phyloP scores from a whole-genome alignment of 2,888 invertebrate species.

The Synanthedon myopaeformis region DNA sequence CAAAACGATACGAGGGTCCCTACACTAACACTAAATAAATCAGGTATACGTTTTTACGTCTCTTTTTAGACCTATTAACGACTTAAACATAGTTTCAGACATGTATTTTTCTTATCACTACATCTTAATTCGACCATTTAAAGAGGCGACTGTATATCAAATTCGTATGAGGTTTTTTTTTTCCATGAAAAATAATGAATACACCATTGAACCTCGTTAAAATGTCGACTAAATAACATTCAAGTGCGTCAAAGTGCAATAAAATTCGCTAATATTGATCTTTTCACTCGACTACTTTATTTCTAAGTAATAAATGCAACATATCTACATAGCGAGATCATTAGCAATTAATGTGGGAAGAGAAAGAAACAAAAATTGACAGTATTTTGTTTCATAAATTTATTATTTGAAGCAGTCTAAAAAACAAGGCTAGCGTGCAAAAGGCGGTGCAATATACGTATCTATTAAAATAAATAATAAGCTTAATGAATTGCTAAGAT shows the following conservation, averaged over 20 bases:
- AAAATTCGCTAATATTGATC: conserved; percentile 6
- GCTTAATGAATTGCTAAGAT: too few relatives aligned
- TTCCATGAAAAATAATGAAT: not conserved
- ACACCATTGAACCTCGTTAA: not conserved
- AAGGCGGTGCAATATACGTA: too few relatives aligned
- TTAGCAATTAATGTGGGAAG: too few relatives aligned
- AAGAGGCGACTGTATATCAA: not conserved
- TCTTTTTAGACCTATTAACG: conserved; percentile 26
- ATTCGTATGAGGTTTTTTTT: not conserved
- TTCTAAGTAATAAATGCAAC: not conserved
- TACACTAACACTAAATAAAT: conserved; percentile 35
- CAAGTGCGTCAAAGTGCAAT: conserved; percentile 44
- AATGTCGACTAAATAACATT: conserved; percentile 16
- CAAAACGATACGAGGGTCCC: conserved; percentile 24
- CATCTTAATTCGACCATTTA: conserved; percentile 11
- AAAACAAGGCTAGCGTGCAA: too few relatives aligned
- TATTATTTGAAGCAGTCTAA: too few relatives aligned
- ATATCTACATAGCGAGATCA: too few relatives aligned
- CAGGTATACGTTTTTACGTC: conserved; percentile 42
- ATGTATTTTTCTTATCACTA: conserved; percentile 63
- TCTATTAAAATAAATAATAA: too few relatives aligned
- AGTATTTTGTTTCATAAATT: too few relatives aligned
- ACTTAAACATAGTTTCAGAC: conserved; percentile 73
- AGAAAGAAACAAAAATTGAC: too few relatives aligned
- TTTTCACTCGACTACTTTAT: not conserved